Percentiles rank a stretch among this genome's conserved stretches.
These are phyloP conservation scores for Sitodiplosis mosellana DNA, from an alignment of 1,140 invertebrate species.

Conservation along the genomic window DNA sequence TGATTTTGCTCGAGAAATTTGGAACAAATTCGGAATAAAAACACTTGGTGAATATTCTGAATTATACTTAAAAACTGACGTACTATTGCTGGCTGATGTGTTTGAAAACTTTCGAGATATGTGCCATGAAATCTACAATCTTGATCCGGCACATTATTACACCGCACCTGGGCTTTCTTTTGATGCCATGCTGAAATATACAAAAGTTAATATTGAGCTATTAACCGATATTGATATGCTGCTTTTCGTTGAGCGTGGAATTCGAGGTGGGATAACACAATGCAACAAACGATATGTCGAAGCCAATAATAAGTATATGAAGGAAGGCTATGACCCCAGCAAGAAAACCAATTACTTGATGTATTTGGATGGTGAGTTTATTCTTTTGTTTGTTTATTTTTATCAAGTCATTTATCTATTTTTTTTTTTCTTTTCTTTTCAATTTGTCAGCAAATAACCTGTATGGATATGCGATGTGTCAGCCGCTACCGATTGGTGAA, in stretches of 20 bases:
- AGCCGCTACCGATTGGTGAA: conserved; percentile 20
- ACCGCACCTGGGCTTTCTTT: conserved; percentile 19
- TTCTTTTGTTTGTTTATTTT: no score
- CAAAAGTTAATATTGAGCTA: conserved; percentile 26
- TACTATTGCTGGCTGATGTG: conserved; percentile 24
- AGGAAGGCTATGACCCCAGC: conserved; percentile 16
- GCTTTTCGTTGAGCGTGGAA: conserved; percentile 22
- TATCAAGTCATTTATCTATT: no score
- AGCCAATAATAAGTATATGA: conserved; percentile 28
- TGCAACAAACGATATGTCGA: conserved; percentile 20
- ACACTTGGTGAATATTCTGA: conserved; percentile 24
- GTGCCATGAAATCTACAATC: conserved; percentile 12
- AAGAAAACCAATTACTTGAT: conserved; percentile 14
- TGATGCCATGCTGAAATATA: conserved; percentile 24
- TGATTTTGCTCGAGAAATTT: conserved; percentile 23
- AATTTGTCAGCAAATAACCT: conserved; percentile 26
- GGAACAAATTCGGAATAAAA: conserved; percentile 23
- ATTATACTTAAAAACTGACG: conserved; percentile 25
- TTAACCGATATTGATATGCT: conserved; percentile 26
- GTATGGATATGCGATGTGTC: conserved; percentile 31
- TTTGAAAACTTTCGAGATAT: conserved; percentile 28
- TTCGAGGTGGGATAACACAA: conserved; percentile 22
- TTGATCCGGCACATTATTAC: conserved; percentile 20
- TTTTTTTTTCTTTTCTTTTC: no score
- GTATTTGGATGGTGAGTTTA: conserved; percentile 17